Evolutionary conservation across 2,888 invertebrate species (phyloP).

Genomic region (Acrocera orbiculus): DNA sequence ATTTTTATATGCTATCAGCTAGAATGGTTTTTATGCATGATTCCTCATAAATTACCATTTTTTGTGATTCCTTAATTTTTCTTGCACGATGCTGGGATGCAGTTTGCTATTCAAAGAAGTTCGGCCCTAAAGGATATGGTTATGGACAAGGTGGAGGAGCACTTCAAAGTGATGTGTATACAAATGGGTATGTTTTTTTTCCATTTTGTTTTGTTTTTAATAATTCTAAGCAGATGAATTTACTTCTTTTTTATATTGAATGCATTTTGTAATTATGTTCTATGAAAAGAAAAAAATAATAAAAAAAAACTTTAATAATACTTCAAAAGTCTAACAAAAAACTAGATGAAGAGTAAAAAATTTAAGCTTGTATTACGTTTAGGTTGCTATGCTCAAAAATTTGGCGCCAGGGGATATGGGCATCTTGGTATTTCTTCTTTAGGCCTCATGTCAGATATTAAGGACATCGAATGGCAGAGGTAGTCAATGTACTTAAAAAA

Average conservation of each 20-base stretch:
- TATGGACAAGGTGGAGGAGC: conserved; percentile 94
- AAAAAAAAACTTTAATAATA: no score
- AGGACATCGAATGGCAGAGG: conserved; percentile 59
- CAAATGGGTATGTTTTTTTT: conserved; percentile 51
- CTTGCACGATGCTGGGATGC: no score
- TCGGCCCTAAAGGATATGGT: conserved; percentile 94
- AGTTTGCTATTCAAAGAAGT: conserved; percentile 94
- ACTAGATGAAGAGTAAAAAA: no score
- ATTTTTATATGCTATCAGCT: no score
- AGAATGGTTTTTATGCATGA: no score
- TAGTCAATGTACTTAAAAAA: conserved; percentile 21
- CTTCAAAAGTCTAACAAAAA: no score
- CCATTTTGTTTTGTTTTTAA: conserved; percentile 10
- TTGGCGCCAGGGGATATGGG: conserved; percentile 86
- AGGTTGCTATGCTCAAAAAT: conserved; percentile 93
- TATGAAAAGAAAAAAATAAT: no score
- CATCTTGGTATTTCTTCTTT: conserved; percentile 75
- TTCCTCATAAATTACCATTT: no score
- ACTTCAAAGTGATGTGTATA: conserved; percentile 73
- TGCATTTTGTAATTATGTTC: no score
- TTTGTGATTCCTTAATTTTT: no score
- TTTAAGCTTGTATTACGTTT: conserved; percentile 17
- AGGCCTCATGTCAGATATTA: conserved; percentile 71
- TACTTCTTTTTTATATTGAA: no score
- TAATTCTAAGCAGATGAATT: no score